A percentile compares a stretch with the other conserved stretches of the same genome.
Conservation (phyloP, 2,113 vertebrate genomes). For the Henicopernis longicauda region DNA sequence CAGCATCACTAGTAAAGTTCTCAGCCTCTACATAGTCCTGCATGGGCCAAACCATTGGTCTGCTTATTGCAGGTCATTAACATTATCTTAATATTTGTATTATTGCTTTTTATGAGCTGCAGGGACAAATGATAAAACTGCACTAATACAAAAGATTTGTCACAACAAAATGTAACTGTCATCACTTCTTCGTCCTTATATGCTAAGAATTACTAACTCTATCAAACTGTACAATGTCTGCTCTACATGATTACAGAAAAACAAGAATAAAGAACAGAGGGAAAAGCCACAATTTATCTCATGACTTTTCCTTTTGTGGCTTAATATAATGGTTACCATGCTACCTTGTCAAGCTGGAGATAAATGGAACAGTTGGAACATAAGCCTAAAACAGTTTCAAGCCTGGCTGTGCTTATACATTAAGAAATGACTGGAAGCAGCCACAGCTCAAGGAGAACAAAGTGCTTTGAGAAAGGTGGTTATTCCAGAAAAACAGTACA, state of each 20-base stretch:
- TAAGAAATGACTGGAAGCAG: background rate
- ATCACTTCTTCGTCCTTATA: background rate
- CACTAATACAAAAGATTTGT: background rate
- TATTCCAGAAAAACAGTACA: background rate
- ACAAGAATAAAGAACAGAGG: background rate
- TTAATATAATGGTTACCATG: background rate
- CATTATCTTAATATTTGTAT: background rate
- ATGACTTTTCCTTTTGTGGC: background rate
- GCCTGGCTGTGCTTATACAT: background rate
- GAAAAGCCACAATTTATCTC: background rate
- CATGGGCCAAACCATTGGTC: background rate
- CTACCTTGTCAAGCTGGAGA: background rate
- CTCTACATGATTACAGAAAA: background rate
- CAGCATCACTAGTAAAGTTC: background rate
- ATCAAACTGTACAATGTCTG: background rate
- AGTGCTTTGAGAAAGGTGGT: background rate
- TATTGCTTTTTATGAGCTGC: background rate
- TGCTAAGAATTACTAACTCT: background rate
- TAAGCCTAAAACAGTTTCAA: background rate
- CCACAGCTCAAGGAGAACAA: background rate
- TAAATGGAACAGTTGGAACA: constrained; percentile 4
- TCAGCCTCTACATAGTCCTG: background rate
- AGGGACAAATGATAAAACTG: background rate
- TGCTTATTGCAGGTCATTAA: background rate
- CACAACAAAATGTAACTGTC: background rate